Percentiles rank a stretch among this genome's conserved stretches.
These are phyloP conservation scores for Odocoileus hemionus DNA, from an alignment of 2,113 vertebrate genomes.

Conservation along the genomic window DNA sequence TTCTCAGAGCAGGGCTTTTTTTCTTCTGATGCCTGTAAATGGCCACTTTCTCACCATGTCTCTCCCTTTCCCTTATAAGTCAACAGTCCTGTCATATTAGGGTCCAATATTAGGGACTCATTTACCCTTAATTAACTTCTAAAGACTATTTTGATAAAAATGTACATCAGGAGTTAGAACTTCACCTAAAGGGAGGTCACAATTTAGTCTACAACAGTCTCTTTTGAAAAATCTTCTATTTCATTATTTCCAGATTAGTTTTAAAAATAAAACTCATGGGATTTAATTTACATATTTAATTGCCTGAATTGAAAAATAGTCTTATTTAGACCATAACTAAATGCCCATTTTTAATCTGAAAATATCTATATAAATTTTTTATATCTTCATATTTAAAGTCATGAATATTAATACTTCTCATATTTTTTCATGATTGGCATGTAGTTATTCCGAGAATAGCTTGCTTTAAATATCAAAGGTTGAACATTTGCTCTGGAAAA, in stretches of 20 bases:
- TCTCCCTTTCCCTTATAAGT: background rate
- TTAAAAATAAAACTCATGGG: background rate
- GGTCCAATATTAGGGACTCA: background rate
- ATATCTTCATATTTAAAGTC: background rate
- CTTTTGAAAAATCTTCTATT: background rate
- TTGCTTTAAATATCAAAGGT: background rate
- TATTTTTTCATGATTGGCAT: constrained; percentile 27
- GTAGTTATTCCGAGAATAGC: constrained; percentile 13
- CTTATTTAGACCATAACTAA: background rate
- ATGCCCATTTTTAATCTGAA: background rate
- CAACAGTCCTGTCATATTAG: background rate
- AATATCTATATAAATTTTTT: constrained; percentile 28
- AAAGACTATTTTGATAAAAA: background rate
- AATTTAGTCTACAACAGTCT: background rate
- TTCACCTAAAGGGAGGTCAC: background rate
- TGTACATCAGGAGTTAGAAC: background rate
- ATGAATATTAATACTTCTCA: constrained; percentile 56
- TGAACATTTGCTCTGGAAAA: background rate
- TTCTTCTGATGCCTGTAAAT: background rate
- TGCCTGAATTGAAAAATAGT: background rate
- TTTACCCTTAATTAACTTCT: background rate
- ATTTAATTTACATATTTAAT: background rate
- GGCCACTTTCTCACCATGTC: background rate
- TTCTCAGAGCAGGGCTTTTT: background rate
- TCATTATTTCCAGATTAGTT: background rate